Evolutionary conservation across 2,113 vertebrate species (phyloP).

Genomic region (Aramus guarauna): DNA sequence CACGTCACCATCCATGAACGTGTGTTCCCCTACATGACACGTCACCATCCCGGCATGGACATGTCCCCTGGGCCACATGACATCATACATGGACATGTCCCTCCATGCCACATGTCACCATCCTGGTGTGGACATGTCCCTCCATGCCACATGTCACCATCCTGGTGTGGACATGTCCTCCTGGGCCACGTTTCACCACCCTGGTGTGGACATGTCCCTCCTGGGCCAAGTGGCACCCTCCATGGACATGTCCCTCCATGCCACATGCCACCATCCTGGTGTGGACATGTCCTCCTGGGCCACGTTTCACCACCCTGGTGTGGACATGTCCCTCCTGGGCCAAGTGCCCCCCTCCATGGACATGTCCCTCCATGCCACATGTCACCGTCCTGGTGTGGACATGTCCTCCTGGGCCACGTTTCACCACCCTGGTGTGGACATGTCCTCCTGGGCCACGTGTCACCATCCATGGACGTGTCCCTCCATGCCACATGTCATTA

Average conservation of each 20-base stretch:
- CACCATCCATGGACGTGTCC: not conserved
- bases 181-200: too few relatives aligned
- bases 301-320: not conserved
- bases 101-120: not conserved
- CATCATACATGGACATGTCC: not conserved
- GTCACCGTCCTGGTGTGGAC: not conserved
- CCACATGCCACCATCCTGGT: not conserved
- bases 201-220: too few relatives aligned
- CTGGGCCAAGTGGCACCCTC: too few relatives aligned
- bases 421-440: too few relatives aligned
- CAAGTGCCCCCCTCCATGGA: too few relatives aligned
- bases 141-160: not conserved
- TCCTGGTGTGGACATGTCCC: too few relatives aligned
- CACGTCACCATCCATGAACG: too few relatives aligned
- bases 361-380: not conserved
- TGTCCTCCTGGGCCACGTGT: too few relatives aligned
- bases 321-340: accelerated
- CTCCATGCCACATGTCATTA: not conserved
- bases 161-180: not conserved
- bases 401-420: not conserved
- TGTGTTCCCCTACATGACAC: too few relatives aligned
- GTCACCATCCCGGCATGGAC: not conserved
- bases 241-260: too few relatives aligned
- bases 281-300: accelerated
- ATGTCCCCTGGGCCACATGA: too few relatives aligned